These are phyloP conservation scores for Tromatobia lineatoria DNA, from an alignment of 2,888 invertebrate genomes.

Conservation along the genomic window DNA sequence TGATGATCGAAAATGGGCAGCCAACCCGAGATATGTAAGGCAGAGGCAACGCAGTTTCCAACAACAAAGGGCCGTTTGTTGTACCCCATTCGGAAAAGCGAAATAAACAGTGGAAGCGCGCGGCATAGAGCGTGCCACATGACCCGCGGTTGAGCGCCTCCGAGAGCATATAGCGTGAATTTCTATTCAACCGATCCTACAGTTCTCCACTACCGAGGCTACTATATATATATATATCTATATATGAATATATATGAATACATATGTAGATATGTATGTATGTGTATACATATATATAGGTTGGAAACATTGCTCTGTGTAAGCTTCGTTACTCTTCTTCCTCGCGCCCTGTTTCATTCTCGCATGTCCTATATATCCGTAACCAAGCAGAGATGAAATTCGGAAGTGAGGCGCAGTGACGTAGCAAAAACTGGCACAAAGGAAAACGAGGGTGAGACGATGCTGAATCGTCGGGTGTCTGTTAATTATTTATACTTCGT, in stretches of 20 bases:
- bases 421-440: constrained; percentile 56
- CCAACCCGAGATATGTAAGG: constrained; percentile 11
- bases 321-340: constrained; percentile 47
- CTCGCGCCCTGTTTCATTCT: constrained; percentile 22
- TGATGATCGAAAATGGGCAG: constrained; percentile 63
- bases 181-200: constrained; percentile 59
- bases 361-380: constrained; percentile 50
- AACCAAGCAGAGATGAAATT: constrained; percentile 56
- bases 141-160: constrained; percentile 56
- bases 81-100: constrained; percentile 58
- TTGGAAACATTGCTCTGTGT: constrained; percentile 48
- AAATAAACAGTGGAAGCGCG: constrained; percentile 59
- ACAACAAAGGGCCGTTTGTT: constrained; percentile 62
- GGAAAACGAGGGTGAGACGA: constrained; percentile 20
- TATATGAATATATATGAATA: too few relatives aligned
- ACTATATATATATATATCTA: too few relatives aligned
- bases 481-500: constrained; percentile 56
- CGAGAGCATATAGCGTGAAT: constrained; percentile 54
- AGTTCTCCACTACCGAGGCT: constrained; percentile 17
- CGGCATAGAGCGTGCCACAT: constrained; percentile 37
- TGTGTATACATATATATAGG: constrained; percentile 7
- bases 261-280: background rate
- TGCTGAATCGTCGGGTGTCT: constrained; percentile 46
- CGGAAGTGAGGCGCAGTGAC: constrained; percentile 56
- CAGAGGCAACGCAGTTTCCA: constrained; percentile 56